Evolutionary conservation across 2,888 invertebrate genomes (phyloP), one percentile per base, ranked within the genome.

Genomic region (Erannis defoliaria): DNA sequence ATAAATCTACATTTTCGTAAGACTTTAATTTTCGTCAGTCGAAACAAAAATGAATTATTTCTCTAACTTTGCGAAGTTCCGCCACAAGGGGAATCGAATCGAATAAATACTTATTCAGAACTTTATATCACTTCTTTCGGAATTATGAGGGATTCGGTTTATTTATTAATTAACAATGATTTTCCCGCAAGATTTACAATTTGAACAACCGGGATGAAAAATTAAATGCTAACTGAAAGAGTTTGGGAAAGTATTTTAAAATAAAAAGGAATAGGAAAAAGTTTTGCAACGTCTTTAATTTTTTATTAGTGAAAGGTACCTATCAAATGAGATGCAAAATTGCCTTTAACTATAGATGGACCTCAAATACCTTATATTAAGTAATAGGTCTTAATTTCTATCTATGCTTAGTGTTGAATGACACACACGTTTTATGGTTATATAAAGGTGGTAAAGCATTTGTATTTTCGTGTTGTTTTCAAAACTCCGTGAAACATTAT

Each of bases 81-180:
- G 43, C 64, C 64, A 43, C 64, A 49, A 59, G 64, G 56, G 63
- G 56, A 60, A 56, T 64, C 18, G 50, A 49, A 40, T 38, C 42
- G 56, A 49, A 56, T 56, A 60, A 64, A 64, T 64, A 60, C 64
- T 64, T 60, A 64, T 55, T 42, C 55, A 18, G 43, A 59, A 64
- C 55, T 55, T 64, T 60, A 53, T 37, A 42, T 46, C 51, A 55
- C 45, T 62, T 56, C 56, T 53, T 56, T 55, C 5, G 10, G 46
- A 63, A 63, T 63, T 55, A 59, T 51, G 56, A 48, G 31, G 23
- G 54, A 49, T 64, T 63, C 35, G 19, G 50, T 63, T 62, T 40
- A 63, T 58, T 60, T 48, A 53, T 55, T 60, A 60, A 64, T 64
- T 60, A 64, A 55, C 59, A 56, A 43, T 9, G 53, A 54, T 64